Base-by-base conservation (phyloP, 2,888 invertebrate species). In the Eilema sororculum region DNA sequence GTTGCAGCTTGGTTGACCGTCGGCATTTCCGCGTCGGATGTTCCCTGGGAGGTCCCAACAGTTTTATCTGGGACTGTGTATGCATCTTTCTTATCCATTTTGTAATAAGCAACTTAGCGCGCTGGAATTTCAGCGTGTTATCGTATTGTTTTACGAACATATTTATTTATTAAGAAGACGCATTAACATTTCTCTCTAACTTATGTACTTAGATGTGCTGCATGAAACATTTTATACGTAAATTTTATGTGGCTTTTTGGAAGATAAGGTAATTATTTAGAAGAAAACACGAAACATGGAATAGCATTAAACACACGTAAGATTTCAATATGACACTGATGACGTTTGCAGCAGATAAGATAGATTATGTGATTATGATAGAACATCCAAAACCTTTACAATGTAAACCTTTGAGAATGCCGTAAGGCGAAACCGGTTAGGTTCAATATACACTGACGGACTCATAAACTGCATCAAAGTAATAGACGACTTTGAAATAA, bases 81-180 rank as follows among this genome's bases (percentile, higher is more conserved):
- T 52, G 30, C 52, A 52, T 65, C 16, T 56, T 30, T 65, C 5
- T 65, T 56, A 22, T 28, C 52, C 64, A 65, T 65, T 65, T 65
- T 22, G 13, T 16, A 30, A 22, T 28, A 8, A 65, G 9, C 13
- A 22, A 13, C 2, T 13, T 1, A 56, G 13, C n/a, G 20, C 41
- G 28, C 1, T 12, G 52, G 13, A n/a, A 9, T 52, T n/a, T 52
- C 4, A n/a, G n/a, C 2, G 20, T 46, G 20, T 46, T 46, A 20
- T 20, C 20, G 20, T 20, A 52, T n/a, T 52, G 20, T 20, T 52
- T 52, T 20, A n/a, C 16, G 8, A 52, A 52, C 52, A 52, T 52
- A 52, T 52, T 52, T 52, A 52, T 52, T 52, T 46, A 46, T 52
- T 52, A 9, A 52, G 52, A 52, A n/a, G 20, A n/a, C n/a, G 52